Base-by-base conservation (phyloP, 1,140 invertebrate species). In the Cardiocondyla obscurior region DNA sequence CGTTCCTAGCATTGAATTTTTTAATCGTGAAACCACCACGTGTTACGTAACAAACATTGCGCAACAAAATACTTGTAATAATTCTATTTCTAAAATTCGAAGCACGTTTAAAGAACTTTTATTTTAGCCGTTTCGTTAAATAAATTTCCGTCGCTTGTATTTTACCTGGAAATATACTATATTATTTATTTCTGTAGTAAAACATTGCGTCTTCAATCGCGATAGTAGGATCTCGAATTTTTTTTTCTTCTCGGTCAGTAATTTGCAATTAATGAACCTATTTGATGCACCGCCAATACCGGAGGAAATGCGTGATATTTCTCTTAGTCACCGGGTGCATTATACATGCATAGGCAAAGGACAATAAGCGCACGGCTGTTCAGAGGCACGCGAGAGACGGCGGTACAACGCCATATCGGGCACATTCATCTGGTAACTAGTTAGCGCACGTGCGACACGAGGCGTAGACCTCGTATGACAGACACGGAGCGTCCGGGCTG, bases 391-490 rank as follows among this genome's bases (percentile, higher is more conserved):
- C 39, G 67, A 79, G 58, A 72, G 57, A 73, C 85, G 57, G 55
- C 85, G 14, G 33, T 33, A 60, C 49, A 44, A 51, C 53, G 3
- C 14, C 49, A 22, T 87, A 82, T 82, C 85, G 55, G 33, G 28
- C 62, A 62, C 82, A 73, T 87, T 81, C 74, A 81, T 87, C 73
- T 62, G 33, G 72, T 57, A 60, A 55, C 36, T 72, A 57, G 36
- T 65, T 28, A 53, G 70, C 64, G 64, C 67, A 82, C 51, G 82
- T 81, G 82, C 65, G 58, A 73, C 69, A 55, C 10, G 16, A 87
- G 30, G 3, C 70, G 39, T 25, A 64, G 25, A 39, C 53, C 16
- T 64, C 14, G 33, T 77, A 57, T 30, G 30, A 25, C 30, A 36
- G 19, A 3, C 51, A 60, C 12, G 36, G 33, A 28, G 16, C 42